phyloP scores from a whole-genome alignment of 2,888 invertebrate genomes.

The Limnephilus lunatus region DNA sequence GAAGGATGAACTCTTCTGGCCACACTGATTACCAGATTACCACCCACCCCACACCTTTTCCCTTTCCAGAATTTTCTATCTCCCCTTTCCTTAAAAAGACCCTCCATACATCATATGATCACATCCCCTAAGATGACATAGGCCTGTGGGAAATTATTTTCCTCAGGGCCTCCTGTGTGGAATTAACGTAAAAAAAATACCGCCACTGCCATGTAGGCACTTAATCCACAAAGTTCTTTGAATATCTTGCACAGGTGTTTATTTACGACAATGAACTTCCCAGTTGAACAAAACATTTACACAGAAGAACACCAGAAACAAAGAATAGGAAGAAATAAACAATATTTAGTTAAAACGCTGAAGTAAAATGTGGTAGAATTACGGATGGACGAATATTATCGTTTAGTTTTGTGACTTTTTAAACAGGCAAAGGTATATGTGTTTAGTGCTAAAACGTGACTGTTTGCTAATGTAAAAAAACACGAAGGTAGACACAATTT shows the following conservation, averaged over 20 bases:
- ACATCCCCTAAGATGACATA: no score
- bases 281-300: background rate
- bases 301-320: background rate
- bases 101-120: no score
- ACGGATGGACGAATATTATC: background rate
- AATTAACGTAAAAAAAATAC: no score
- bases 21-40: no score
- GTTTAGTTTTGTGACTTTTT: background rate
- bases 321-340: background rate
- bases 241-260: background rate
- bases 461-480: background rate
- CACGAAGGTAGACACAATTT: background rate
- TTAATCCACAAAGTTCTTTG: background rate
- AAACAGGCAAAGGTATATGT: background rate
- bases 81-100: no score
- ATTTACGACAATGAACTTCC: background rate
- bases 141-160: no score
- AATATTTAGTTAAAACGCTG: background rate
- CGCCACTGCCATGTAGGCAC: background rate
- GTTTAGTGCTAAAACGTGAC: background rate
- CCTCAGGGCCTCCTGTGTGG: no score
- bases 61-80: no score
- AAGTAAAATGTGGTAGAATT: background rate
- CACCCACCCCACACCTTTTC: no score
- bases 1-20: no score